A percentile compares a stretch with the other conserved stretches of the same genome.
Conservation (phyloP, 2,888 invertebrate genomes). For the Melolontha melolontha region DNA sequence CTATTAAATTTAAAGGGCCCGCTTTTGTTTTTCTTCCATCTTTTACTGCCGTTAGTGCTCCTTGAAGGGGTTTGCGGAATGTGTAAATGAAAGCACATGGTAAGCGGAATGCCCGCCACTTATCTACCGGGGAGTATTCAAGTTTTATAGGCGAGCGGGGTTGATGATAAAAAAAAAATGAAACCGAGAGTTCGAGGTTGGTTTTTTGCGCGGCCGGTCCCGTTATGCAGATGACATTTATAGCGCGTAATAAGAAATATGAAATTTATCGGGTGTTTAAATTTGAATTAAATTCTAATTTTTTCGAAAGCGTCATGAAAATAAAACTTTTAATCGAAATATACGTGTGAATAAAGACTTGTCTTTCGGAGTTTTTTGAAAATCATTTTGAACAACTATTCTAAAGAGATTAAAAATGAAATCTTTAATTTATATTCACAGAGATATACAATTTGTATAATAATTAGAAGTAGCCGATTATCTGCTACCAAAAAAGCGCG, state of each 20-base stretch:
- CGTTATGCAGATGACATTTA: constrained; percentile 32
- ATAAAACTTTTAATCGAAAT: not conserved
- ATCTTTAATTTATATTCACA: too few species aligned
- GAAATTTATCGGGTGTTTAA: constrained; percentile 29
- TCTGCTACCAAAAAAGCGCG: too few species aligned
- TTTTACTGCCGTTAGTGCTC: constrained; percentile 12
- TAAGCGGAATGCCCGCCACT: constrained; percentile 35
- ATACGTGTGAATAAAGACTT: not conserved
- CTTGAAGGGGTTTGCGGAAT: constrained; percentile 31
- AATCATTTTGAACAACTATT: too few species aligned
- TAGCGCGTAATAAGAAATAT: constrained; percentile 27
- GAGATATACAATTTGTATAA: too few species aligned
- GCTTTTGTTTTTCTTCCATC: constrained; percentile 15
- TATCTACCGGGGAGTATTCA: constrained; percentile 25
- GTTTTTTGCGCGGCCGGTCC: not conserved
- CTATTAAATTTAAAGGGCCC: constrained; percentile 30
- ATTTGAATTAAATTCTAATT: constrained; percentile 32
- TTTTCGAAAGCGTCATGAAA: not conserved
- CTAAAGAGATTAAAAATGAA: too few species aligned
- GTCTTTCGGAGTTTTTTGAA: not conserved
- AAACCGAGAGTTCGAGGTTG: constrained; percentile 22
- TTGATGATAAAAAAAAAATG: constrained; percentile 36
- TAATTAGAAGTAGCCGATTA: too few species aligned
- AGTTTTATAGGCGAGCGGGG: constrained; percentile 27
- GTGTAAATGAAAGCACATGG: constrained; percentile 38